Evolutionary conservation across 2,113 vertebrate species (phyloP).

Genomic region (Prochilodus magdalenae): DNA sequence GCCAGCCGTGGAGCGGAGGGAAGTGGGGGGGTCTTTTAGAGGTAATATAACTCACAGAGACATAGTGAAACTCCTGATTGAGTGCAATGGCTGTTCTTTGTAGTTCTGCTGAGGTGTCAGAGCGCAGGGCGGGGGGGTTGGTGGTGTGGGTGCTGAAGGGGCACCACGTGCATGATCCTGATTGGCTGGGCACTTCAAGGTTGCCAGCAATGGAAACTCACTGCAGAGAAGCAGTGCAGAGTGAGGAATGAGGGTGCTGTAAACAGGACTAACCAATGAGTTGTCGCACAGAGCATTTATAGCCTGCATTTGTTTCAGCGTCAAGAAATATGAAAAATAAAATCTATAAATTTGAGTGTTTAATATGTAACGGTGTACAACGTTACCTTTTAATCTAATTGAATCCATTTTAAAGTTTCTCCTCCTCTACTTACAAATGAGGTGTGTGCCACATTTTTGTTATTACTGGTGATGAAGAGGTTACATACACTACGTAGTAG

Average conservation of each 20-base stretch:
- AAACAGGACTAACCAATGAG: not conserved
- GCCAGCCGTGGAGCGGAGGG: not conserved
- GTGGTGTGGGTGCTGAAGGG: not conserved
- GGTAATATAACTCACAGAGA: conserved; percentile 50
- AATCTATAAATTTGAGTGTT: no score
- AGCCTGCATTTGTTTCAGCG: no score
- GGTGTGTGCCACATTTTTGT: no score
- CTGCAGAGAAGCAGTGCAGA: conserved; percentile 20
- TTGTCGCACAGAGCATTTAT: no score
- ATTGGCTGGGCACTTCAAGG: conserved; percentile 33
- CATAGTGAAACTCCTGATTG: conserved; percentile 41
- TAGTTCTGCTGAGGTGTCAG: conserved; percentile 54
- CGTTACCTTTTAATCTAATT: no score
- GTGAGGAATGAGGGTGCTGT: not conserved
- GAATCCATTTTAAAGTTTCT: no score
- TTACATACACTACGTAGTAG: no score
- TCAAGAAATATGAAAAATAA: no score
- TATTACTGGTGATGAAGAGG: no score
- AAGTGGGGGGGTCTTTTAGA: not conserved
- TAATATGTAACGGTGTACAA: no score
- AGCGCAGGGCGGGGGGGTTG: not conserved
- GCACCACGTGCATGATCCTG: conserved; percentile 10
- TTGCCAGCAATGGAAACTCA: not conserved
- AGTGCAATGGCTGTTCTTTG: conserved; percentile 32
- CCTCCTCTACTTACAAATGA: no score